Evolutionary conservation across 2,797 vertebrate species (phyloP).

Genomic region (Notoglanidium macrostoma): DNA sequence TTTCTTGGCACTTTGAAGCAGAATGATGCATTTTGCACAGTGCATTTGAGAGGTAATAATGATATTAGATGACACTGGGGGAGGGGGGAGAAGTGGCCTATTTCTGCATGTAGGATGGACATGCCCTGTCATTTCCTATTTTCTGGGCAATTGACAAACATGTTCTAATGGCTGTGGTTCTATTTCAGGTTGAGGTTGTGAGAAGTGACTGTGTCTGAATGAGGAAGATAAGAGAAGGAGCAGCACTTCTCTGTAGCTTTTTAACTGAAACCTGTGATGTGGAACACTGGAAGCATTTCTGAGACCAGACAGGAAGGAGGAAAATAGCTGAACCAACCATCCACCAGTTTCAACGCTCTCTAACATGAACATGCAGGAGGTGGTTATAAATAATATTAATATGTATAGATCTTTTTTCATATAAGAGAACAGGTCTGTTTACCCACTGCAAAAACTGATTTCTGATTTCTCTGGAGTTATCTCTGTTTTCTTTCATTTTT

Average conservation of each 20-base stretch:
- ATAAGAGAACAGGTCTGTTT: neutral
- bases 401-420: neutral
- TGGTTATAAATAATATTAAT: neutral
- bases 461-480: too few species aligned
- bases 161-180: conserved; percentile 78
- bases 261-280: conserved; percentile 37
- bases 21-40: conserved; percentile 76
- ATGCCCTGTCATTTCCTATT: conserved; percentile 80
- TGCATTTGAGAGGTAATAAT: conserved; percentile 82
- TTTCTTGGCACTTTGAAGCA: conserved; percentile 66
- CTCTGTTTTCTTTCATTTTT: too few species aligned
- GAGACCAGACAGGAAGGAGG: conserved; percentile 18
- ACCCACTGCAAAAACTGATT: too few species aligned
- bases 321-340: conserved; percentile 34
- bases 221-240: conserved; percentile 39
- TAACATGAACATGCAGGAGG: neutral
- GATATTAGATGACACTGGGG: conserved; percentile 78
- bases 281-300: conserved; percentile 36
- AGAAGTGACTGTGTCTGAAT: conserved; percentile 74
- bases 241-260: conserved; percentile 25
- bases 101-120: conserved; percentile 79
- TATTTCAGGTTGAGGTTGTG: conserved; percentile 80
- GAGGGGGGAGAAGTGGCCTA: conserved; percentile 70
- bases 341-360: neutral
- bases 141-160: conserved; percentile 80